Conservation (phyloP, 2,888 invertebrate genomes). For the Stenurella melanura region DNA sequence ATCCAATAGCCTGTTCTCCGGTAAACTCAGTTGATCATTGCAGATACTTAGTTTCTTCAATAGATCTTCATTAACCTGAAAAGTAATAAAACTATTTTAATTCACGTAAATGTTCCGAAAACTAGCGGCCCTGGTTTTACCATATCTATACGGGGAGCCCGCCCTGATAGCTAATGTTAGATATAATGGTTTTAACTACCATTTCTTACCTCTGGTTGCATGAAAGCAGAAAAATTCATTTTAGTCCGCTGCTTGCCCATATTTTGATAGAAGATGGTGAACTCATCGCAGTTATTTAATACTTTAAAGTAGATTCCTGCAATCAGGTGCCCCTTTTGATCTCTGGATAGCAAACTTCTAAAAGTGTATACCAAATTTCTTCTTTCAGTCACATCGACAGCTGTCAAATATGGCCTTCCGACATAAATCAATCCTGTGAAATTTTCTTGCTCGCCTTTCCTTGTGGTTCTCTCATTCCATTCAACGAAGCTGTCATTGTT, state of each 20-base stretch:
- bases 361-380: slow-evolving; percentile 91
- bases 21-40: slow-evolving; percentile 83
- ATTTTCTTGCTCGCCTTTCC: slow-evolving; percentile 76
- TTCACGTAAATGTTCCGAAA: too few relatives aligned
- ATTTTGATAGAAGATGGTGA: slow-evolving; percentile 87
- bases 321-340: slow-evolving; percentile 87
- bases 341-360: slow-evolving; percentile 86
- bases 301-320: slow-evolving; percentile 92
- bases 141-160: too few relatives aligned
- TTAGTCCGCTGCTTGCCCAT: slow-evolving; percentile 83
- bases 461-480: slow-evolving; percentile 89
- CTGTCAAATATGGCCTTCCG: slow-evolving; percentile 85
- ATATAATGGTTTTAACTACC: not conserved
- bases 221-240: slow-evolving; percentile 83
- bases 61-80: slow-evolving; percentile 79
- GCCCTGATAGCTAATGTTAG: too few relatives aligned
- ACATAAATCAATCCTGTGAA: slow-evolving; percentile 86
- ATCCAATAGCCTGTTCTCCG: slow-evolving; percentile 77
- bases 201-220: slow-evolving; percentile 62
- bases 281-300: slow-evolving; percentile 76
- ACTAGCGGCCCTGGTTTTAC: too few relatives aligned
- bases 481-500: slow-evolving; percentile 85
- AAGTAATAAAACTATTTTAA: slow-evolving; percentile 46
- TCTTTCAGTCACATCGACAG: slow-evolving; percentile 90
- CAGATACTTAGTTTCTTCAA: slow-evolving; percentile 80